Evolutionary conservation across 2,113 vertebrate genomes (phyloP).

Genomic region (Myocastor coypus): DNA sequence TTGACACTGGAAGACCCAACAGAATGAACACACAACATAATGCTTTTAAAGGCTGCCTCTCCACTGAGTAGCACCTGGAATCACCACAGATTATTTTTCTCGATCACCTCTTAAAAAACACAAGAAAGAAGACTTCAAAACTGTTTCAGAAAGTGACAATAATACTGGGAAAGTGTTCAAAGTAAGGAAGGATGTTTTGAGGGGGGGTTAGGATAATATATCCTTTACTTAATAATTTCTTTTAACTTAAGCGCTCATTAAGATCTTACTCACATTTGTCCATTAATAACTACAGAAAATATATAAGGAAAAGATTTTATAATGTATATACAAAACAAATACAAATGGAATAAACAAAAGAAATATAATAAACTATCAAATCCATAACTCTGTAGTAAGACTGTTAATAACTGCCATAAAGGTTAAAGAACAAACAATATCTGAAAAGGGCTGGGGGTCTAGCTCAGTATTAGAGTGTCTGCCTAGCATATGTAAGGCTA

Average conservation of each 20-base stretch:
- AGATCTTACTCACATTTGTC: background rate
- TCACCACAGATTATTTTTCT: background rate
- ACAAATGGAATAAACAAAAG: background rate
- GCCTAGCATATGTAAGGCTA: background rate
- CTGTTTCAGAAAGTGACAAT: background rate
- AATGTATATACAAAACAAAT: constrained; percentile 1
- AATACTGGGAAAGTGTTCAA: background rate
- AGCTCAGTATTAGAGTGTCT: background rate
- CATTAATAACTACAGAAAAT: background rate
- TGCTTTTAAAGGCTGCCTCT: background rate
- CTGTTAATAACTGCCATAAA: background rate
- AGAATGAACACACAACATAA: background rate
- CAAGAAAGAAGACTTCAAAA: background rate
- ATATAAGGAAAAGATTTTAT: background rate
- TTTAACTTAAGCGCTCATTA: background rate
- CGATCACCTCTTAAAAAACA: background rate
- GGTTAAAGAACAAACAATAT: background rate
- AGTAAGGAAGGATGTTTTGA: background rate
- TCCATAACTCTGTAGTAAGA: background rate
- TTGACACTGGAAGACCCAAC: background rate
- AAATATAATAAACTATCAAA: background rate
- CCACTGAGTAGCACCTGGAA: background rate
- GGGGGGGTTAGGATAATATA: background rate
- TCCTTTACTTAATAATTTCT: background rate
- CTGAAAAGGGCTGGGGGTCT: background rate